Percentiles rank a stretch among this genome's conserved stretches.
Conservation (phyloP, 2,797 vertebrate species). For the Pseudochaenichthys georgianus region DNA sequence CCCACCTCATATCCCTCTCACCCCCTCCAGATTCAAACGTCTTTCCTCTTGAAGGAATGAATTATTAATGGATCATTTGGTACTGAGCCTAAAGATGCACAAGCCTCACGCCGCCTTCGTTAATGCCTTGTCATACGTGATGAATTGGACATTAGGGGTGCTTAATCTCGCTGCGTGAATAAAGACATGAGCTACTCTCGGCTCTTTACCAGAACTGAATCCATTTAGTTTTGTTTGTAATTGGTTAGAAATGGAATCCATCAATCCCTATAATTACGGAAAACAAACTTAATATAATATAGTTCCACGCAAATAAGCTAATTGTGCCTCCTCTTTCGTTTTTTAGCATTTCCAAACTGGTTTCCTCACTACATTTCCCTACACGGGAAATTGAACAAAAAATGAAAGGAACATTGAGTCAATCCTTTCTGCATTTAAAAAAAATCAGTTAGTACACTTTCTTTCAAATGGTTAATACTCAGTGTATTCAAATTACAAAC, state of each 20-base stretch:
- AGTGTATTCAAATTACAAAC: too few species aligned
- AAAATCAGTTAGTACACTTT: too few species aligned
- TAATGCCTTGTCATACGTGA: constrained; percentile 15
- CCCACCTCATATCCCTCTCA: background rate
- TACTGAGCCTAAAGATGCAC: constrained; percentile 1
- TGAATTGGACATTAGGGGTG: background rate
- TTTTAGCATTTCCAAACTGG: too few species aligned
- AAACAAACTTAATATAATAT: too few species aligned
- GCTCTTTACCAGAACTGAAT: background rate
- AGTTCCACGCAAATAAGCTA: too few species aligned
- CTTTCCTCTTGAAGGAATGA: constrained; percentile 11
- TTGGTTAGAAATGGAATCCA: background rate
- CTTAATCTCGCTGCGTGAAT: constrained; percentile 7
- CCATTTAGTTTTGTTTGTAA: too few species aligned
- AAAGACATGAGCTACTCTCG: constrained; percentile 1
- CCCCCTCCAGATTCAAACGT: background rate
- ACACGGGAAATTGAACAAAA: too few species aligned
- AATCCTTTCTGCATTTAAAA: too few species aligned
- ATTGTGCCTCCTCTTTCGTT: too few species aligned
- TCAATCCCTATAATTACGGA: background rate
- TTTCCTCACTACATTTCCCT: too few species aligned
- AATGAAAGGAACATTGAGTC: too few species aligned
- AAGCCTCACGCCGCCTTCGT: constrained; percentile 1
- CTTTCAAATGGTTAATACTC: too few species aligned
- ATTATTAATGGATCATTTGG: constrained; percentile 48